A percentile compares a stretch with the other conserved stretches of the same genome.
These are phyloP conservation scores for Thunnus thynnus DNA, from an alignment of 2,113 vertebrate species.

Conservation along the genomic window DNA sequence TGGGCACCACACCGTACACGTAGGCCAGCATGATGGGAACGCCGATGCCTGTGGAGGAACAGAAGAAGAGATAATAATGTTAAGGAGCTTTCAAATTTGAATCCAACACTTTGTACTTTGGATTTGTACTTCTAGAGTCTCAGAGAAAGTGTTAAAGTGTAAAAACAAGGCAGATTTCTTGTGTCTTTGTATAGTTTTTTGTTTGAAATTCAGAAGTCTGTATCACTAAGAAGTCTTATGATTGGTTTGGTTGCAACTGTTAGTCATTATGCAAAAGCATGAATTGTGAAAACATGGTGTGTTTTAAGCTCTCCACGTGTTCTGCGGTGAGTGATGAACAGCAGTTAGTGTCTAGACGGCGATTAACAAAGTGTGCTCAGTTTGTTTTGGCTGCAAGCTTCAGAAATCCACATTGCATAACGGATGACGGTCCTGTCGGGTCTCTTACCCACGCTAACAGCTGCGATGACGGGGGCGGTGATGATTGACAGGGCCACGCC, in stretches of 20 bases:
- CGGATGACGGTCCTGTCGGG: neutral
- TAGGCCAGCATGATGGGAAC: conserved; percentile 99
- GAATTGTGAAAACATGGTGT: too few relatives aligned
- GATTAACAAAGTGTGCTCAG: neutral
- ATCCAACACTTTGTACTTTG: too few relatives aligned
- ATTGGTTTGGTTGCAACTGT: neutral
- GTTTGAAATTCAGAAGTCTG: too few relatives aligned
- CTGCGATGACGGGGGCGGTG: conserved; percentile 96
- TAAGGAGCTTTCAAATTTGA: too few relatives aligned
- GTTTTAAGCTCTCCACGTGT: too few relatives aligned
- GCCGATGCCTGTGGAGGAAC: conserved; percentile 89
- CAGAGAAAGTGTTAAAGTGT: too few relatives aligned
- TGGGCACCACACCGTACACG: conserved; percentile 97
- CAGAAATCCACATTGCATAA: neutral
- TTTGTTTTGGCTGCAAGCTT: neutral
- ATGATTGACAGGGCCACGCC: conserved; percentile 97
- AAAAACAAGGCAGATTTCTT: too few relatives aligned
- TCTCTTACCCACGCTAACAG: conserved; percentile 95
- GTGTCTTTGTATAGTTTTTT: too few relatives aligned
- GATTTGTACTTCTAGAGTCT: too few relatives aligned
- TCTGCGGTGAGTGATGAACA: neutral
- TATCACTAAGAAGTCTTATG: neutral
- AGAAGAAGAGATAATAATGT: neutral
- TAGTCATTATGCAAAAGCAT: neutral
- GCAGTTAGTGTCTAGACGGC: neutral